Base-by-base conservation (phyloP, 2,113 vertebrate genomes). In the Acinonyx jubatus region DNA sequence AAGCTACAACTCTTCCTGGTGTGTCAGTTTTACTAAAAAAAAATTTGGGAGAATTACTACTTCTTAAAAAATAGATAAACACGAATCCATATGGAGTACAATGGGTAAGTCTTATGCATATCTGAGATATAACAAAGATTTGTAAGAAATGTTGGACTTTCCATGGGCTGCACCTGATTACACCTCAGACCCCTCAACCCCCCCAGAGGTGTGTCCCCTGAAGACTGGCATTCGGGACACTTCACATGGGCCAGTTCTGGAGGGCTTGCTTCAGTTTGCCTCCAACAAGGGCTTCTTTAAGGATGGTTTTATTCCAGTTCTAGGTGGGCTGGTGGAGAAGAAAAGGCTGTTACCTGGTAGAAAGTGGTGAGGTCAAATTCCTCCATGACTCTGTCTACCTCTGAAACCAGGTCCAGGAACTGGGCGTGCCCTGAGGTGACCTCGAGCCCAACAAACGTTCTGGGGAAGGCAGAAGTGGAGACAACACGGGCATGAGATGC, bases 401-500 rank as follows among this genome's bases (percentile, higher is more conserved):
- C 99, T 0, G 98, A 98, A 81, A 99, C 99, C 81, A 99, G 88
- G 33, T 99, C 99, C 96, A 99, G 97, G 96, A 99, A 93, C 97
- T 99, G 99, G 92, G 98, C 92, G 11, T 99, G 99, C n/a, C 99
- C 99, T 25, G 98, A 89, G 0, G 98, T 99, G 82, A 99, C 98
- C 96, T 99, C 99, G 89, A 99, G 98, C 11, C 99, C 99, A 73
- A 99, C 89, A 93, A 99, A 99, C 0, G 99, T 99, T 98, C 99
- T 99, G 94, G 15, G 88, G 89, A 52, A 91, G 82, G 68, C 82
- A 94, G 45, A 68, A 11, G 86, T 13, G 5, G 74, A 82, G 55
- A 96, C 48, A 76, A 63, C 36, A 33, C 0, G 29, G n/a, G 38
- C 29, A 27, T 91, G 41, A 94, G 45, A 80, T 1, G 5, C 10